Percentiles rank a stretch among this genome's conserved stretches.
Evolutionary conservation across 2,888 invertebrate species (phyloP).

Genomic region (Sesia apiformis): DNA sequence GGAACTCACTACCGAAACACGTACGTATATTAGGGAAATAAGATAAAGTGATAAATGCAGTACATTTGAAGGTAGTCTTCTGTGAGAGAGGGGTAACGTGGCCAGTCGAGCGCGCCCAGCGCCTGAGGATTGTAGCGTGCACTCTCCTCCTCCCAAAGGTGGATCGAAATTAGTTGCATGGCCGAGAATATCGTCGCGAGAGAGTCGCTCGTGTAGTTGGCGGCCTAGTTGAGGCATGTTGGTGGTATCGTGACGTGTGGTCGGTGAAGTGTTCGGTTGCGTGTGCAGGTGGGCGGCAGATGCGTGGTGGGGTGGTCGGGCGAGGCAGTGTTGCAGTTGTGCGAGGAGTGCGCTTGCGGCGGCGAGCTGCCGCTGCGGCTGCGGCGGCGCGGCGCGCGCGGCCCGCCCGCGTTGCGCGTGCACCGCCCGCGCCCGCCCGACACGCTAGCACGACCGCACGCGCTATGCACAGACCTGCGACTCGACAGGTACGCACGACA

Average conservation of each 20-base stretch:
- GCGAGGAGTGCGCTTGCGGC: slow-evolving; percentile 15
- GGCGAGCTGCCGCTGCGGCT: slow-evolving; percentile 12
- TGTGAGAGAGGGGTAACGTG: too few relatives aligned
- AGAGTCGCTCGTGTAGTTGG: too few relatives aligned
- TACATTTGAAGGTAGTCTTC: too few relatives aligned
- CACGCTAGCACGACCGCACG: slow-evolving; percentile 1
- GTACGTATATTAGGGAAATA: too few relatives aligned
- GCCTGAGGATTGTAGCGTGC: neutral
- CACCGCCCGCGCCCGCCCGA: slow-evolving; percentile 5
- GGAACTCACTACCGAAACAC: too few relatives aligned
- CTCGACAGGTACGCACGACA: slow-evolving; percentile 1
- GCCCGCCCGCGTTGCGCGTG: slow-evolving; percentile 10
- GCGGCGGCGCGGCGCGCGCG: slow-evolving; percentile 16
- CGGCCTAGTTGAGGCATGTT: too few relatives aligned
- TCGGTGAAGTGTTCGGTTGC: neutral
- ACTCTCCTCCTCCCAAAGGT: neutral
- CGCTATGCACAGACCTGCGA: neutral
- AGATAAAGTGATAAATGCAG: too few relatives aligned
- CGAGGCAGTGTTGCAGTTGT: slow-evolving; percentile 24
- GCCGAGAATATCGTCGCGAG: neutral
- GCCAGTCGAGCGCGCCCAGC: neutral
- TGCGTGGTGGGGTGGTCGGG: slow-evolving; percentile 56
- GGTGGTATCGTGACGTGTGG: too few relatives aligned
- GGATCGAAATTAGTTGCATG: neutral
- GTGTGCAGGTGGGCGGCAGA: slow-evolving; percentile 32